phyloP scores from a whole-genome alignment of 2,888 invertebrate species.

The Pecten maximus region DNA sequence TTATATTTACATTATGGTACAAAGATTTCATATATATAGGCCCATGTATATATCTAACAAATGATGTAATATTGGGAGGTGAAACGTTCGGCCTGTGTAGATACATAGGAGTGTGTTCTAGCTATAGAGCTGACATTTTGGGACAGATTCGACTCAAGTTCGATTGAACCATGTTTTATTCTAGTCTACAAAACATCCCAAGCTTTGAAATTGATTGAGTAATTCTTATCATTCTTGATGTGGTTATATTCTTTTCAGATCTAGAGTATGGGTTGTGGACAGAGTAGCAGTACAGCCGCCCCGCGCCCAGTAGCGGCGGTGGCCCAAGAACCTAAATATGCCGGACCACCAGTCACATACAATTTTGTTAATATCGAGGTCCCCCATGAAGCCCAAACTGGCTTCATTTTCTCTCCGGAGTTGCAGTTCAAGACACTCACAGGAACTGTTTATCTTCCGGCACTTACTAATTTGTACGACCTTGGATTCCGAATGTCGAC shows the following conservation, averaged over 20 bases:
- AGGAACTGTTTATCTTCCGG: slow-evolving; percentile 47
- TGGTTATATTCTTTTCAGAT: background rate
- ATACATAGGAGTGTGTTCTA: no score
- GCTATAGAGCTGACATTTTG: no score
- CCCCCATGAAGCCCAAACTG: slow-evolving; percentile 52
- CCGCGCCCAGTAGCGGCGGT: background rate
- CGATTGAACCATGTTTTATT: no score
- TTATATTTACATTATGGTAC: no score
- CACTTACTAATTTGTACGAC: slow-evolving; percentile 58
- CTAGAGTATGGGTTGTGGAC: slow-evolving; percentile 22
- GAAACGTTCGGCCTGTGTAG: no score
- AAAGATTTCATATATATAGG: no score
- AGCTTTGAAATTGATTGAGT: no score
- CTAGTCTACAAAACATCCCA: no score
- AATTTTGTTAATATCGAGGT: slow-evolving; percentile 65
- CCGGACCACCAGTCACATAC: slow-evolving; percentile 65
- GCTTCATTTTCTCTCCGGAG: slow-evolving; percentile 46
- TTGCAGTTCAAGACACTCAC: slow-evolving; percentile 41
- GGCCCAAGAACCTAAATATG: slow-evolving; percentile 66
- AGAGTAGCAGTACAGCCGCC: background rate
- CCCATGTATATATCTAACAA: no score
- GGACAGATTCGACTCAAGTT: no score
- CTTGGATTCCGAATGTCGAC: slow-evolving; percentile 62
- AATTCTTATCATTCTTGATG: no score
- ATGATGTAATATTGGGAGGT: no score